Evolutionary conservation across 64 coral and sea anemone genomes (phyloP).

Genomic region (Stichodactyla mertensii): DNA sequence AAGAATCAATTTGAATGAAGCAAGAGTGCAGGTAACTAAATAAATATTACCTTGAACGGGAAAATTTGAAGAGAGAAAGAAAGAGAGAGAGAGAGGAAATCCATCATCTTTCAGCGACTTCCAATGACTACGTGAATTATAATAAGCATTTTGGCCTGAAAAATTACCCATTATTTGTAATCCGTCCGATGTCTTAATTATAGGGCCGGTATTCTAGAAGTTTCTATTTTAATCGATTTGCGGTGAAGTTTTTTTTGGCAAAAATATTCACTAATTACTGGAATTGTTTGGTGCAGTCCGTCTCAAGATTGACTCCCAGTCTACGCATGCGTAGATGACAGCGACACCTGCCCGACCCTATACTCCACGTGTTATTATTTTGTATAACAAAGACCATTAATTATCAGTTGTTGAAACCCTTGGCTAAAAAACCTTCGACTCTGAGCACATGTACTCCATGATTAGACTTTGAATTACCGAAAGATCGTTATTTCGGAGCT

Average conservation of each 20-base stretch:
- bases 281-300: background rate
- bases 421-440: slow-evolving; percentile 45
- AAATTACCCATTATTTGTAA: background rate
- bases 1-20: slow-evolving; percentile 73
- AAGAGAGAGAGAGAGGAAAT: background rate
- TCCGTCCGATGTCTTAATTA: background rate
- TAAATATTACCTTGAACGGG: background rate
- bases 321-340: slow-evolving; percentile 25
- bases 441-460: slow-evolving; percentile 18
- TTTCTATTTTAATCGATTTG: slow-evolving; percentile 10
- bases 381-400: slow-evolving; percentile 52
- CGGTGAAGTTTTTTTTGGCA: background rate
- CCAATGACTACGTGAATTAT: too few species aligned
- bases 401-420: slow-evolving; percentile 76
- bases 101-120: too few species aligned
- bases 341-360: slow-evolving; percentile 24
- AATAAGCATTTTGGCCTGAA: too few species aligned
- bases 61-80: background rate
- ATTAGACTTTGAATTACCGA: background rate
- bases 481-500: background rate
- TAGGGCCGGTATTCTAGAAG: background rate
- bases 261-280: slow-evolving; percentile 17
- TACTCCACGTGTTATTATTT: slow-evolving; percentile 41
- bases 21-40: slow-evolving; percentile 70
- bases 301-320: background rate